These are phyloP conservation scores for Cheilosia scutellata DNA, from an alignment of 2,888 invertebrate genomes.

Conservation along the genomic window DNA sequence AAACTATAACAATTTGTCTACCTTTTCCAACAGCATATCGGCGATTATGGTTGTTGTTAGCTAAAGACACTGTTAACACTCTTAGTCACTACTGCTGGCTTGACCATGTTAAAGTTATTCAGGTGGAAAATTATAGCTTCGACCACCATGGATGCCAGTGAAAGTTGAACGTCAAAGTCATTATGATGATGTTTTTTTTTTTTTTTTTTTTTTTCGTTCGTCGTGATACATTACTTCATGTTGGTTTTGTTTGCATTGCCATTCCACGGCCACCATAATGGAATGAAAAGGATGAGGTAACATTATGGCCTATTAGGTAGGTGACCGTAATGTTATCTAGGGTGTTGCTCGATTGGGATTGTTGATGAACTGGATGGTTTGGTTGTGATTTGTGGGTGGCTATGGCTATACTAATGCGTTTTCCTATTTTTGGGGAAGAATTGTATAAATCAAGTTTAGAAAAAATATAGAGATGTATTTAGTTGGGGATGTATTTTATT, in stretches of 20 bases:
- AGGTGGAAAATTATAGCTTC: constrained; percentile 30
- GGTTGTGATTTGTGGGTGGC: constrained; percentile 11
- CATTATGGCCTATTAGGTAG: constrained; percentile 52
- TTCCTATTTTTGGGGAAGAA: no score
- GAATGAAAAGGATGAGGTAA: constrained; percentile 52
- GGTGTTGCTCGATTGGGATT: constrained; percentile 54
- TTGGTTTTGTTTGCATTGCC: constrained; percentile 57
- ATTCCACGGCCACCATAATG: constrained; percentile 13
- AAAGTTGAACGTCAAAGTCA: constrained; percentile 62
- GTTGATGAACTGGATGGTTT: constrained; percentile 12
- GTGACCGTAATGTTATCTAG: constrained; percentile 46
- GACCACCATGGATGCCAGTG: constrained; percentile 44
- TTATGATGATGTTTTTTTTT: constrained; percentile 14
- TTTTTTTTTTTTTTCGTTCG: constrained; percentile 10
- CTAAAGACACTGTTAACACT: not conserved
- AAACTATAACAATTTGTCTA: not conserved
- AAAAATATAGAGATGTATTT: no score
- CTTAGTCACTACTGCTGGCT: constrained; percentile 39
- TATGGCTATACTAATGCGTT: not conserved
- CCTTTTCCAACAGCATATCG: not conserved
- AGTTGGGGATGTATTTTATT: no score
- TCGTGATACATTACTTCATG: constrained; percentile 22
- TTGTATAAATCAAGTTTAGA: no score
- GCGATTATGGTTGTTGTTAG: not conserved
- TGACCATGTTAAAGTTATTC: constrained; percentile 36